Evolutionary conservation across 2,888 invertebrate species (phyloP), one percentile per base, ranked within the genome.

Genomic region (Habroteleia sp.): DNA sequence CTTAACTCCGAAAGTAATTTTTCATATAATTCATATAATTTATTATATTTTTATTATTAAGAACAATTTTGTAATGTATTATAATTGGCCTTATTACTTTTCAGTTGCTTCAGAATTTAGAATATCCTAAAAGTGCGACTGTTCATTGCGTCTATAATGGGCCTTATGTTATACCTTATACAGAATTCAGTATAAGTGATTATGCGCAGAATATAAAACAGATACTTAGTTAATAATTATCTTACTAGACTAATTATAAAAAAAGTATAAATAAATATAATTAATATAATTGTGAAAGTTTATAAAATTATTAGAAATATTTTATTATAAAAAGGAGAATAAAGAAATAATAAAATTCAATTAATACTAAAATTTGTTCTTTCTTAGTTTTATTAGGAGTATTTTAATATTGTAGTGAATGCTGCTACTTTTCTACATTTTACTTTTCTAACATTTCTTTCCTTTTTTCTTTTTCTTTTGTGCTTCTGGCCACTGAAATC

Each of bases 1-100:
- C 31, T 91, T 98, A 0, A 97, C 97, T 1, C 98, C 98, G n/a
- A 98, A 98, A 91, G 96, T 97, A 89, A 84, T n/a, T n/a, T n/a
- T n/a, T n/a, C n/a, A n/a, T n/a, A n/a, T n/a, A n/a, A n/a, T n/a
- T n/a, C n/a, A n/a, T n/a, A n/a, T n/a, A n/a, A n/a, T n/a, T n/a
- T n/a, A n/a, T n/a, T n/a, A n/a, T n/a, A n/a, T n/a, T n/a, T n/a
- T n/a, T n/a, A n/a, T n/a, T n/a, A n/a, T n/a, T n/a, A n/a, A n/a
- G n/a, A n/a, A n/a, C n/a, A n/a, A n/a, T n/a, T n/a, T n/a, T n/a
- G n/a, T n/a, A n/a, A n/a, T n/a, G n/a, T n/a, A n/a, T n/a, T n/a
- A n/a, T n/a, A n/a, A n/a, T n/a, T n/a, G n/a, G n/a, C n/a, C n/a
- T n/a, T n/a, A n/a, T n/a, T n/a, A n/a, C n/a, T n/a, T 80, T 91